Evolutionary conservation across 2,888 invertebrate genomes (phyloP).

Genomic region (Epinotia demarniana): DNA sequence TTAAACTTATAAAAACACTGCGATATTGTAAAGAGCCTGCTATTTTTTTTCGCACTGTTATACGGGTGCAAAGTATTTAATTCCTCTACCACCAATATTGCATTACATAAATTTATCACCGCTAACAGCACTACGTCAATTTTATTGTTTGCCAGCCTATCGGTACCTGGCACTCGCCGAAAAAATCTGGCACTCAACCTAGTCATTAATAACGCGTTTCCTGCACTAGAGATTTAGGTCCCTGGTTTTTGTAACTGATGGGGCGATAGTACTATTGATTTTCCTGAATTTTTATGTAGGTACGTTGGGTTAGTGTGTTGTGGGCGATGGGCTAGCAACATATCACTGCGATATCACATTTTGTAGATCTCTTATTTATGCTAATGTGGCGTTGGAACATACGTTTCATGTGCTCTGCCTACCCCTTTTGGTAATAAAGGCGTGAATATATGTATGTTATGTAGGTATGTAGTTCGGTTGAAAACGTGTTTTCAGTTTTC

Average conservation of each 20-base stretch:
- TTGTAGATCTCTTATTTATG: too few relatives aligned
- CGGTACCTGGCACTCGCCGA: slow-evolving; percentile 31
- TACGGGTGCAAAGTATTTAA: too few relatives aligned
- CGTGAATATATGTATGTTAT: too few relatives aligned
- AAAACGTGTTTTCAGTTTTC: too few relatives aligned
- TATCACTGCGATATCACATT: too few relatives aligned
- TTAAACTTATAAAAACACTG: too few relatives aligned
- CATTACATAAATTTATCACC: slow-evolving; percentile 19
- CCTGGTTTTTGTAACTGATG: slow-evolving; percentile 28
- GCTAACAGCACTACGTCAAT: slow-evolving; percentile 16
- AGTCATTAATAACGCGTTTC: slow-evolving; percentile 27
- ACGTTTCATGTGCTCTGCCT: too few relatives aligned
- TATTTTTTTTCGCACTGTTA: background rate
- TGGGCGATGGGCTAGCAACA: too few relatives aligned
- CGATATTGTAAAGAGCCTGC: background rate
- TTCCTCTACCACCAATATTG: slow-evolving; percentile 1
- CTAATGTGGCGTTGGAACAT: too few relatives aligned
- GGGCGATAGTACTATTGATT: slow-evolving; percentile 21
- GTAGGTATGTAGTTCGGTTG: background rate
- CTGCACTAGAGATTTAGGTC: slow-evolving; percentile 22
- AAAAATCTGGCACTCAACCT: slow-evolving; percentile 32
- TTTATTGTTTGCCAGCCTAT: slow-evolving; percentile 28
- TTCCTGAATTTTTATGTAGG: slow-evolving; percentile 6
- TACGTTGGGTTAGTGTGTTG: background rate
- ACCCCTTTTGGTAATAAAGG: too few relatives aligned